These are phyloP conservation scores for Drosophila lacertosa DNA, from an alignment of 1,140 invertebrate species.

Conservation along the genomic window DNA sequence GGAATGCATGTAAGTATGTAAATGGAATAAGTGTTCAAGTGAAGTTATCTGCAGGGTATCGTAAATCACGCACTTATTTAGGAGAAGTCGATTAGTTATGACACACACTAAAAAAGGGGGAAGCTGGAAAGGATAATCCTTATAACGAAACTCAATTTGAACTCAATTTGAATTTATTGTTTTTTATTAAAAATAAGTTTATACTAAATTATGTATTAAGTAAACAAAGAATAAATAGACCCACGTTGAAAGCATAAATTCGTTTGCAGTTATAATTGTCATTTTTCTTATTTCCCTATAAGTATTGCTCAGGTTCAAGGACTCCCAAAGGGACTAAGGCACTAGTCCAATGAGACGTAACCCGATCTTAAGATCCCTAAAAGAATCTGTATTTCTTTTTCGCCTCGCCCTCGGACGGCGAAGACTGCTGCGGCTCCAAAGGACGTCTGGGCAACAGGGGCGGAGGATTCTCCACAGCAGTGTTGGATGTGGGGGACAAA, in stretches of 20 bases:
- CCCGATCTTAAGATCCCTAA: slow-evolving; percentile 17
- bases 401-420: slow-evolving; percentile 43
- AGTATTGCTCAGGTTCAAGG: slow-evolving; percentile 36
- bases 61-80: no score
- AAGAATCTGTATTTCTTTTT: slow-evolving; percentile 77
- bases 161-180: slow-evolving; percentile 22
- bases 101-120: no score
- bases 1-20: background rate
- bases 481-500: slow-evolving; percentile 38
- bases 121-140: no score
- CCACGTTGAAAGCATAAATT: slow-evolving; percentile 40
- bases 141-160: background rate
- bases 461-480: slow-evolving; percentile 47
- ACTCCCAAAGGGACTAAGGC: no score
- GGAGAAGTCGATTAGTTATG: no score
- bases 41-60: background rate
- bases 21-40: background rate
- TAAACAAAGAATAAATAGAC: slow-evolving; percentile 57
- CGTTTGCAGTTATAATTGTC: slow-evolving; percentile 57
- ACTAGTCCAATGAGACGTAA: no score
- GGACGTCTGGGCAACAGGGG: slow-evolving; percentile 62
- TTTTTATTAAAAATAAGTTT: slow-evolving; percentile 20
- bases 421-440: slow-evolving; percentile 25
- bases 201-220: slow-evolving; percentile 36
- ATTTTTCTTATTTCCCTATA: slow-evolving; percentile 55